Evolutionary conservation across 2,888 invertebrate genomes (phyloP), one percentile per base, ranked within the genome.

Genomic region (Melolontha melolontha): DNA sequence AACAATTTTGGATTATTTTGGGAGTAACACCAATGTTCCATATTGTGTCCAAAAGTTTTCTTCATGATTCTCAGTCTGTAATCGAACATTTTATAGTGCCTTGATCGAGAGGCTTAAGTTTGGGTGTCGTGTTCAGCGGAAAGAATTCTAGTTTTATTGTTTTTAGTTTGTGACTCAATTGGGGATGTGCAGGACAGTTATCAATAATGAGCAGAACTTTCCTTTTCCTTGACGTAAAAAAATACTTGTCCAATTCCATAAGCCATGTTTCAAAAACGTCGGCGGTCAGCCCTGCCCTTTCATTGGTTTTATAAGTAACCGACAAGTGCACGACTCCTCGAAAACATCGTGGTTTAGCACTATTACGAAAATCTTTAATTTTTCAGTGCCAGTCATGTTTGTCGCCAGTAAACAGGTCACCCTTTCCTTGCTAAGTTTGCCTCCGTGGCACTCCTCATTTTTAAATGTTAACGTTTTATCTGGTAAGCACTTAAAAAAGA

Each of bases 371-470:
- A 47, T 47, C 47, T 47, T 47, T 7, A 12, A 47, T 47, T 47
- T 47, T 47, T 47, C 14, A 7, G 47, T 47, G 12, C 14, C 14
- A 12, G n/a, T 47, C 6, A 47, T 47, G 14, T 47, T 47, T 14
- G 47, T 47, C 14, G 47, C 47, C 47, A 47, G 47, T 47, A 47
- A n/a, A 47, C 12, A 47, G 29, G 12, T 14, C 47, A 47, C 2
- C 12, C 14, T 47, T 47, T 47, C 14, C 7, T 50, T 50, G 50
- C 22, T 50, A 10, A 50, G 50, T 50, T 50, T 50, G 50, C 22
- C 50, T 50, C 17, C 27, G 50, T 50, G 22, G 50, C 50, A 50
- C 50, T 50, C 22, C 50, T 50, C 22, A 50, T 22, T 50, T 47
- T 47, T 47, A 47, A 47, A 47, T 47, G 47, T 14, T 47, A 47